A percentile compares a stretch with the other conserved stretches of the same genome.
phyloP scores from a whole-genome alignment of 37 sponge, comb jelly and placozoan genomes.

The Halisarca cf. caerulea region DNA sequence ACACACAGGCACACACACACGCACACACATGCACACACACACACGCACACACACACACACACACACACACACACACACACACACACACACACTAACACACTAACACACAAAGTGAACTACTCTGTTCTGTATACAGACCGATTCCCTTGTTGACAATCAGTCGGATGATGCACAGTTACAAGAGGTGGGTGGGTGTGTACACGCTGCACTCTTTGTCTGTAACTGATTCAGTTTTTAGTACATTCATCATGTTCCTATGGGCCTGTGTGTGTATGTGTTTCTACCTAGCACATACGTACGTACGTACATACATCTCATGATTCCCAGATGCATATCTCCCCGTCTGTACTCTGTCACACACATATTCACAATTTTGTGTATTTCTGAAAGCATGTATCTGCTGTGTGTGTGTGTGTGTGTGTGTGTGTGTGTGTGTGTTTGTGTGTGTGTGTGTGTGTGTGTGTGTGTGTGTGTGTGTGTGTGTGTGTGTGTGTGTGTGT shows the following conservation, averaged over 20 bases:
- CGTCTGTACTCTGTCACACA: neutral
- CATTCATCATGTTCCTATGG: too few species aligned
- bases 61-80: too few species aligned
- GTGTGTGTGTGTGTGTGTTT: too few species aligned
- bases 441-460: too few species aligned
- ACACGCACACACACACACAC: neutral
- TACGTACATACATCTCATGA: neutral
- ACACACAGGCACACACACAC: neutral
- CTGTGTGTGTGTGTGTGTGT: neutral
- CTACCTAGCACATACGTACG: too few species aligned
- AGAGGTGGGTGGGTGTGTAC: conserved; percentile 53
- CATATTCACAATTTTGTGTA: neutral
- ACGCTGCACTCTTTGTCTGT: too few species aligned
- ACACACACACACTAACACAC: conserved; percentile 21
- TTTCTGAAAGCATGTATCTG: too few species aligned
- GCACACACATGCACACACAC: neutral
- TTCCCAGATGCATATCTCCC: neutral
- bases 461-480: neutral
- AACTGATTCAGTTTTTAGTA: too few species aligned
- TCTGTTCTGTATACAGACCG: neutral
- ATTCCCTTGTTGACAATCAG: neutral
- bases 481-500: neutral
- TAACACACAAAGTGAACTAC: neutral
- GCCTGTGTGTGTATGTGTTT: too few species aligned
- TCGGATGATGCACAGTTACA: conserved; percentile 33